phyloP scores from a whole-genome alignment of 2,113 vertebrate genomes.

The Gambusia affinis region DNA sequence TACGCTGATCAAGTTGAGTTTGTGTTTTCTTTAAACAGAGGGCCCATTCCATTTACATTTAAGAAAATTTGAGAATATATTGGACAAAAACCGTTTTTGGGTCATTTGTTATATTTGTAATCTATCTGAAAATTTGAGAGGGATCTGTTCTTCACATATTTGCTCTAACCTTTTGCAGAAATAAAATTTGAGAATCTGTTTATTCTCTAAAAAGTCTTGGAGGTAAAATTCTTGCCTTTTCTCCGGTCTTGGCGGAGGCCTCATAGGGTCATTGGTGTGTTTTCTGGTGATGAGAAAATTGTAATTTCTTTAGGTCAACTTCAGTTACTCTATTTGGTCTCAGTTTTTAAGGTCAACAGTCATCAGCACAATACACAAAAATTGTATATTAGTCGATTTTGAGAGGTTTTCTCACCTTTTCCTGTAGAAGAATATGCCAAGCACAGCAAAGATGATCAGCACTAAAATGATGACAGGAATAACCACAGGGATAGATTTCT shows the following conservation, averaged over 20 bases:
- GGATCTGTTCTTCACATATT: too few relatives aligned
- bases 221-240: slow-evolving; percentile 36
- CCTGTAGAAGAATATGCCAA: slow-evolving; percentile 39
- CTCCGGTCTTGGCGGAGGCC: slow-evolving; percentile 50
- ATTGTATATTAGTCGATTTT: background rate
- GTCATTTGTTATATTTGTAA: too few relatives aligned
- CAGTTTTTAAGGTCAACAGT: background rate
- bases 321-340: background rate
- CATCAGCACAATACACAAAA: background rate
- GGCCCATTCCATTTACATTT: too few relatives aligned
- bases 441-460: slow-evolving; percentile 20
- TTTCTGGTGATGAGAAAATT: slow-evolving; percentile 16
- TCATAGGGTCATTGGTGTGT: background rate
- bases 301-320: background rate
- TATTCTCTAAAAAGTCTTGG: background rate
- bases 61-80: too few relatives aligned
- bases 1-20: too few relatives aligned
- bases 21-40: too few relatives aligned
- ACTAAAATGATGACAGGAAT: slow-evolving; percentile 25
- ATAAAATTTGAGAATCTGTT: background rate
- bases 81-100: too few relatives aligned
- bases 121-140: too few relatives aligned
- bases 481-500: background rate
- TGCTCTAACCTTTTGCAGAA: background rate
- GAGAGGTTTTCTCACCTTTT: slow-evolving; percentile 33